Evolutionary conservation across 2,797 vertebrate species (phyloP), one percentile per base, ranked within the genome.

Genomic region (Gobio occitaniae): DNA sequence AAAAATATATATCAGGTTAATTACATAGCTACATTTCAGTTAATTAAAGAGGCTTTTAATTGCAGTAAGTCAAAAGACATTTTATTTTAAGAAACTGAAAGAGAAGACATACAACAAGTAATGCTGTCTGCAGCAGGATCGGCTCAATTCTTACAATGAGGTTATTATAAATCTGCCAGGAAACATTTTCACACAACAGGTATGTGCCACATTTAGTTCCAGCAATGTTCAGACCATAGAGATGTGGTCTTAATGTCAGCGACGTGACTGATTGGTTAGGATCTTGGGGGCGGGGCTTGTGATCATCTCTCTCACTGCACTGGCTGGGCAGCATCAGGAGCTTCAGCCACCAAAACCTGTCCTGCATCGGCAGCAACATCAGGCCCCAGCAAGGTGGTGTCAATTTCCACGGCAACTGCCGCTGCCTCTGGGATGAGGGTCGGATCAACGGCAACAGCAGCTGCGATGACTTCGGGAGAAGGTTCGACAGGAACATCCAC

Each of bases 31-130:
- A 1, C 36, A 41, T 65, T 65, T 68, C 16, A 54, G 32, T 68
- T 44, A 7, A 80, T 4, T 59, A 36, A 65, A 79, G 3, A 70
- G 21, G 38, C 52, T 29, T 83, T 75, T 3, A 84, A 77, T 36
- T 72, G 78, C 70, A 88, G 3, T 59, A 88, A 50, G 48, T 29
- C 9, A 77, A 87, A 82, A 89, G 41, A 29, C 19, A 52, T 59
- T 82, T 91, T 90, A 86, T 75, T 86, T 80, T 19, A 79, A 90
- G 74, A 83, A 78, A 80, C 3, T 70, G 10, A 69, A 41, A 85
- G 59, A 85, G 63, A 76, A 6, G 1, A 77, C 78, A 83, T 76
- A 21, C 80, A 32, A 84, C 50, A 83, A 74, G n/a, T 83, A 74
- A 61, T 19, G 11, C 32, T 11, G 77, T 86, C 25, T 87, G 12